phyloP scores from a whole-genome alignment of 2,888 invertebrate species.

The Dioctria rufipes region DNA sequence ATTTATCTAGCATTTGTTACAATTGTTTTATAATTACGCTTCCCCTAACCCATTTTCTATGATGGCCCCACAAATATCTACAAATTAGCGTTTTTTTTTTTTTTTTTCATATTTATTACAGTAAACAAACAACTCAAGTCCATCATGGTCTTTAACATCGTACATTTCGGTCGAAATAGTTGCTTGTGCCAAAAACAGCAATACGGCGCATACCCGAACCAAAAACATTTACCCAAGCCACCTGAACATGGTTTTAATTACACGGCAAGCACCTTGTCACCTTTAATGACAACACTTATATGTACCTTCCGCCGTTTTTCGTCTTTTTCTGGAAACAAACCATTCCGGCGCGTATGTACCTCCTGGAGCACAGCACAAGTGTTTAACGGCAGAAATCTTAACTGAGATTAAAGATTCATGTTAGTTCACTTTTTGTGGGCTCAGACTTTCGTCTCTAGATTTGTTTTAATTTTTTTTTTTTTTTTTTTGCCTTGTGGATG shows the following conservation, averaged over 20 bases:
- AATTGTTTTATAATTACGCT: too few relatives aligned
- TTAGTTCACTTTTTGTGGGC: slow-evolving; percentile 55
- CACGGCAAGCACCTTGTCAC: slow-evolving; percentile 59
- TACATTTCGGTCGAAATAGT: slow-evolving; percentile 44
- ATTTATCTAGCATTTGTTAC: too few relatives aligned
- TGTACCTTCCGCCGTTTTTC: slow-evolving; percentile 41
- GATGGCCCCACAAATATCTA: too few relatives aligned
- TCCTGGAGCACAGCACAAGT: slow-evolving; percentile 17
- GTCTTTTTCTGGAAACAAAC: slow-evolving; percentile 22
- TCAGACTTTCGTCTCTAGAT: neutral
- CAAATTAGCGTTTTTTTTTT: too few relatives aligned
- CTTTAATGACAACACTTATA: slow-evolving; percentile 56
- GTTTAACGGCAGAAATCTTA: slow-evolving; percentile 57
- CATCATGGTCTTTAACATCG: neutral
- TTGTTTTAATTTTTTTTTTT: neutral
- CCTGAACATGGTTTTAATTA: slow-evolving; percentile 59
- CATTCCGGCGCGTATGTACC: slow-evolving; percentile 26
- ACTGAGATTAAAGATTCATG: slow-evolving; percentile 58
- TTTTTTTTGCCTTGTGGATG: slow-evolving; percentile 6
- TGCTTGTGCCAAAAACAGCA: slow-evolving; percentile 56
- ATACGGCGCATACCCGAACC: slow-evolving; percentile 33
- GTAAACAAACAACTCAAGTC: too few relatives aligned
- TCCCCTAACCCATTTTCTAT: too few relatives aligned
- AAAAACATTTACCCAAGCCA: slow-evolving; percentile 38
- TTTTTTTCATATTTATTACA: too few relatives aligned